These are phyloP conservation scores for Coreoperca whiteheadi DNA, from an alignment of 2,113 vertebrate species.

Conservation along the genomic window DNA sequence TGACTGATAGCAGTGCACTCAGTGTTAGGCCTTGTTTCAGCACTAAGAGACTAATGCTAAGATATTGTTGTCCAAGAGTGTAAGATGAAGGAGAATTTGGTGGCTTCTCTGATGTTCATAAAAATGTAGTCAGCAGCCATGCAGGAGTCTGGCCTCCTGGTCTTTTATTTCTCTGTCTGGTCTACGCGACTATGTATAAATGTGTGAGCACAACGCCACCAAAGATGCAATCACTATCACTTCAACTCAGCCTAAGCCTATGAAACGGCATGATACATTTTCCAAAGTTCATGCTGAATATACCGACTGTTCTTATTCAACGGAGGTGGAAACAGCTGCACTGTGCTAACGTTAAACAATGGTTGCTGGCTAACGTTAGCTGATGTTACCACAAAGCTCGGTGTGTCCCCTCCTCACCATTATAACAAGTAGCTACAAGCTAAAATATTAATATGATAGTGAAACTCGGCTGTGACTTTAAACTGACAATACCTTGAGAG, in stretches of 20 bases:
- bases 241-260: not conserved
- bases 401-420: not conserved
- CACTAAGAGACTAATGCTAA: not conserved
- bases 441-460: not conserved
- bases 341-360: constrained; percentile 58
- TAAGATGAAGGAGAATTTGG: not conserved
- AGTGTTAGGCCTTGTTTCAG: not conserved
- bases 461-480: not conserved
- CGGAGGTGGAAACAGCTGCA: constrained; percentile 19
- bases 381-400: constrained; percentile 15
- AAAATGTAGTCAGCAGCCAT: not conserved
- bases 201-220: constrained; percentile 5
- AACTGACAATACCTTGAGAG: fast-evolving
- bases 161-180: constrained; percentile 14
- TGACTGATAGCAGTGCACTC: not conserved
- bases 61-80: not conserved
- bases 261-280: not conserved
- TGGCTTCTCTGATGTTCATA: not conserved
- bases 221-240: not conserved
- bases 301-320: not conserved
- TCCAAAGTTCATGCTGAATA: not conserved
- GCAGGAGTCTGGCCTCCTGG: constrained; percentile 9
- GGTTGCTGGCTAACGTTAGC: constrained; percentile 57
- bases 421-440: not conserved
- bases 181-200: not conserved